A percentile compares a stretch with the other conserved stretches of the same genome.
Conservation (phyloP, 2,113 vertebrate genomes). For the Esox niger region DNA sequence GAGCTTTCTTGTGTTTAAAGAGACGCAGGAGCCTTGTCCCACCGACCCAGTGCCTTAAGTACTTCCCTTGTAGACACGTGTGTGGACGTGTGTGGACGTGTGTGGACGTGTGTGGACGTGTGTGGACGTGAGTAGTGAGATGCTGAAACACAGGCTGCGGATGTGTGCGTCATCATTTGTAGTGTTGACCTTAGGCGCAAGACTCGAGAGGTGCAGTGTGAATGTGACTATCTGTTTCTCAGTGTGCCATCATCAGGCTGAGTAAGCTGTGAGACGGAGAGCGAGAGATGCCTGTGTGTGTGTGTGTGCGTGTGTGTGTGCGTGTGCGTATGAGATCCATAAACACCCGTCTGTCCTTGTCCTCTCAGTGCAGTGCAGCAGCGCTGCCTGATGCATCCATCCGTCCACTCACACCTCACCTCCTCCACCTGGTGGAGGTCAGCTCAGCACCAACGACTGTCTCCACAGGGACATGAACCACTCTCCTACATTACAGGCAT, state of each 20-base stretch:
- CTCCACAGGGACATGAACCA: constrained; percentile 26
- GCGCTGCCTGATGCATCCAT: neutral
- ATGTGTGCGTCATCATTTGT: constrained; percentile 23
- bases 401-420: constrained; percentile 9
- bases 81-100: constrained; percentile 38
- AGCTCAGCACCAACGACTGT: neutral
- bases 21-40: too few species aligned
- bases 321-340: neutral
- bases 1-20: neutral
- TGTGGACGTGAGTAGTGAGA: too few species aligned
- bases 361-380: neutral
- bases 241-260: neutral
- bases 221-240: neutral
- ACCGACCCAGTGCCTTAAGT: constrained; percentile 6
- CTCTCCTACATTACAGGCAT: constrained; percentile 52
- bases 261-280: neutral
- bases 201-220: neutral
- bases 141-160: constrained; percentile 28
- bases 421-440: constrained; percentile 31
- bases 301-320: neutral
- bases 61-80: constrained; percentile 2
- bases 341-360: neutral
- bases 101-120: too few species aligned
- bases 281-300: neutral
- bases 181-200: constrained; percentile 36